A percentile compares a stretch with the other conserved stretches of the same genome.
Conservation (phyloP, 2,888 invertebrate species). For the Aromia moschata region DNA sequence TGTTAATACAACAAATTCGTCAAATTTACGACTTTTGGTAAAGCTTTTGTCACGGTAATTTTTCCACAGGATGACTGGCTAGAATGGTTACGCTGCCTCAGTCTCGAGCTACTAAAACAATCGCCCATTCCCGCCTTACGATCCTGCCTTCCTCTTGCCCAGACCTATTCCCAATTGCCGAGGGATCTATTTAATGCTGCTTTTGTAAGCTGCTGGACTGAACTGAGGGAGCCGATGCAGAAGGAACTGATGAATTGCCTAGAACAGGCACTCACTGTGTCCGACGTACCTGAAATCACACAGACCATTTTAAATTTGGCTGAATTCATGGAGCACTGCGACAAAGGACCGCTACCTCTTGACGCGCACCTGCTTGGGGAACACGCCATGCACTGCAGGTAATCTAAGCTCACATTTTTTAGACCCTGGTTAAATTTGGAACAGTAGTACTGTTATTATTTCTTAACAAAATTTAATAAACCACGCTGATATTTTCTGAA, state of each 20-base stretch:
- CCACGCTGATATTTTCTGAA: too few relatives aligned
- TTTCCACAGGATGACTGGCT: constrained; percentile 87
- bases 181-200: constrained; percentile 98
- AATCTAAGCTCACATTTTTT: too few relatives aligned
- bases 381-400: constrained; percentile 93
- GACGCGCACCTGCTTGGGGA: constrained; percentile 88
- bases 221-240: constrained; percentile 82
- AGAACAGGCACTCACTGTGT: constrained; percentile 89
- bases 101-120: constrained; percentile 92
- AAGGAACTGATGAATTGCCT: constrained; percentile 80
- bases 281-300: constrained; percentile 94
- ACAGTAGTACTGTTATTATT: too few relatives aligned
- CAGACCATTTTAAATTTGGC: constrained; percentile 97
- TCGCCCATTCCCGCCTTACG: constrained; percentile 93
- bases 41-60: too few relatives aligned
- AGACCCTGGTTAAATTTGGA: too few relatives aligned
- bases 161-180: constrained; percentile 94
- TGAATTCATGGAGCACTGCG: constrained; percentile 99
- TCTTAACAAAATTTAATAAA: too few relatives aligned
- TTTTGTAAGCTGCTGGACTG: constrained; percentile 99
- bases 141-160: constrained; percentile 91
- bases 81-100: constrained; percentile 93
- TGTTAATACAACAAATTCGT: too few relatives aligned
- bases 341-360: constrained; percentile 92
- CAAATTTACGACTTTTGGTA: too few relatives aligned